A percentile compares a stretch with the other conserved stretches of the same genome.
Evolutionary conservation across 2,797 vertebrate species (phyloP).

Genomic region (Typhlichthys subterraneus): DNA sequence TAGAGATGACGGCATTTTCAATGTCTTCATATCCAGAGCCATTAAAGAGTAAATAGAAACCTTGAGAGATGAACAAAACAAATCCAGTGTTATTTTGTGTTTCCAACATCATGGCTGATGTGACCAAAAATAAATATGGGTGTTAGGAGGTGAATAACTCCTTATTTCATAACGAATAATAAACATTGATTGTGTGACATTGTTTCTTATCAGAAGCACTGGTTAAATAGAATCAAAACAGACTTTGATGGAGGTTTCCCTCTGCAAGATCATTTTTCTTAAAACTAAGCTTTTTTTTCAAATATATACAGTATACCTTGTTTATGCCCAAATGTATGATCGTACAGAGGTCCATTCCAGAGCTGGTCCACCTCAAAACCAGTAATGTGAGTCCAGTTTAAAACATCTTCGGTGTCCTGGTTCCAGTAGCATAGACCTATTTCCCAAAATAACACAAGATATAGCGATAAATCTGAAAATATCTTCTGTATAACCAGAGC

Average conservation of each 20-base stretch:
- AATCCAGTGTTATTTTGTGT: background rate
- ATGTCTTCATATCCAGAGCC: slow-evolving; percentile 57
- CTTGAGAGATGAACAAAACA: slow-evolving; percentile 42
- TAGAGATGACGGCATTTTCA: slow-evolving; percentile 61
- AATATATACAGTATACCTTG: slow-evolving; percentile 58
- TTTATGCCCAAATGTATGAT: slow-evolving; percentile 71
- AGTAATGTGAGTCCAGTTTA: slow-evolving; percentile 66
- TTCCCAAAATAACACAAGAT: slow-evolving; percentile 12
- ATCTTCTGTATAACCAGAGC: background rate
- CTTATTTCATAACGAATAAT: too few species aligned
- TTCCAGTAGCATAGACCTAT: slow-evolving; percentile 75
- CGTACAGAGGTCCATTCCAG: slow-evolving; percentile 72
- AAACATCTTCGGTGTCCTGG: slow-evolving; percentile 57
- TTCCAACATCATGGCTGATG: background rate
- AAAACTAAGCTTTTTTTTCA: too few species aligned
- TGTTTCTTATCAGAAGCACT: too few species aligned
- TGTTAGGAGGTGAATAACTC: background rate
- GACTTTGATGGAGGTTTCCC: too few species aligned
- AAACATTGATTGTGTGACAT: too few species aligned
- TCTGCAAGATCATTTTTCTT: too few species aligned
- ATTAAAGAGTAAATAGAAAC: slow-evolving; percentile 73
- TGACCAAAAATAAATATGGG: background rate
- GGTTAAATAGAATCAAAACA: too few species aligned
- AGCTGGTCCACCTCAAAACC: slow-evolving; percentile 56
- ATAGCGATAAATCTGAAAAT: background rate